A percentile compares a stretch with the other conserved stretches of the same genome.
Evolutionary conservation across 2,888 invertebrate species (phyloP).

Genomic region (Lasioglossum leucozonium): DNA sequence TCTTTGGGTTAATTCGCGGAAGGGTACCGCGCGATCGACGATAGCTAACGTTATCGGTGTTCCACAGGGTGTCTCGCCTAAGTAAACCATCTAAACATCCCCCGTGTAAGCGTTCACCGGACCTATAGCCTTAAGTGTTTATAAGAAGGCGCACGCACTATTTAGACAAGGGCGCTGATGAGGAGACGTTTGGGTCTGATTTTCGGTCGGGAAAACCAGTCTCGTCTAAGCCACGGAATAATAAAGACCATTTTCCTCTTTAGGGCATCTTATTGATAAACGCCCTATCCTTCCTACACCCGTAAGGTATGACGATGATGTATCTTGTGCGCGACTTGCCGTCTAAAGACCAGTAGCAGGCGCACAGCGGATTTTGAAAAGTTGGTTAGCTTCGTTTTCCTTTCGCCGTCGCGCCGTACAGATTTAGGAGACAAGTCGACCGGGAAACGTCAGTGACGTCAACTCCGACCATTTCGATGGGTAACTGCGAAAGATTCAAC

Average conservation of each 20-base stretch:
- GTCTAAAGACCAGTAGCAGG: no score
- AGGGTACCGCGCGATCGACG: neutral
- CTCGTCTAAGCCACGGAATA: no score
- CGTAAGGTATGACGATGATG: neutral
- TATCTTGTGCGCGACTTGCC: neutral
- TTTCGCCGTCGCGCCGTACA: neutral
- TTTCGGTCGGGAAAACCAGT: no score
- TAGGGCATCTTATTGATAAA: no score
- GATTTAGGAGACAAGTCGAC: neutral
- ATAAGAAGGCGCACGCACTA: no score
- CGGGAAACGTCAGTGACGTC: neutral
- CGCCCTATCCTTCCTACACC: no score
- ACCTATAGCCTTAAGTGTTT: no score
- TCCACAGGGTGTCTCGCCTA: neutral
- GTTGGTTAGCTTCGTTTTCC: neutral
- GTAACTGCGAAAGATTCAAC: conserved; percentile 35
- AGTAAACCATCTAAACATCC: neutral
- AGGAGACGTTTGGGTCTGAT: no score
- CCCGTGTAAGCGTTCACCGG: no score
- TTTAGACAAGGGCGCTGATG: no score
- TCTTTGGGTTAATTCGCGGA: neutral
- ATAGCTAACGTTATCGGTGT: neutral
- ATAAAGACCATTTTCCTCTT: no score
- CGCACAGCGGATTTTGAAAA: no score
- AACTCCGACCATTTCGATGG: conserved; percentile 12